Conservation (phyloP, 2,113 vertebrate species). For the Lathamus discolor region DNA sequence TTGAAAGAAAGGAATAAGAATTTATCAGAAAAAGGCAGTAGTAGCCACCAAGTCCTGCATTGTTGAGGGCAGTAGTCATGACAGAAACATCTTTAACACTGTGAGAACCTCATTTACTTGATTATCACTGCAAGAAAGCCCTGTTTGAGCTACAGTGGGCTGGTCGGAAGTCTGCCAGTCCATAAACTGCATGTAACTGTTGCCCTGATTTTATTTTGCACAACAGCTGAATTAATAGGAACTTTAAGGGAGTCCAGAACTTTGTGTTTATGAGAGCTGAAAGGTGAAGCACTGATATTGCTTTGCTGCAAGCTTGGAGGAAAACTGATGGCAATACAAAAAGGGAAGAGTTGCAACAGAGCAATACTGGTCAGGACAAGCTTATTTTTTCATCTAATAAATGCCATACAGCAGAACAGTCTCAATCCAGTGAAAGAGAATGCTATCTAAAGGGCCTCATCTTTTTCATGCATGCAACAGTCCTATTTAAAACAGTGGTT, state of each 20-base stretch:
- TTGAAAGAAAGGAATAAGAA: conserved; percentile 25
- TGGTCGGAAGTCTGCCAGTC: neutral
- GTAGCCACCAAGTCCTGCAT: neutral
- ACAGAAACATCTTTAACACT: neutral
- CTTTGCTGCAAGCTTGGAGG: neutral
- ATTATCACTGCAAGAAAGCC: neutral
- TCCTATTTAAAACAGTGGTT: neutral
- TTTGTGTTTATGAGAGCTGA: neutral
- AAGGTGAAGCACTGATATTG: neutral
- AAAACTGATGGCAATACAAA: neutral
- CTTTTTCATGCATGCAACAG: neutral
- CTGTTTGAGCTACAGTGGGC: neutral
- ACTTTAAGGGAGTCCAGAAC: neutral
- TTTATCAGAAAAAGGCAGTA: neutral
- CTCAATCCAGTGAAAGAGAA: neutral
- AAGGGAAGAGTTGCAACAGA: neutral
- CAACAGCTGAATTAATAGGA: neutral
- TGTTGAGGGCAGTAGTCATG: neutral
- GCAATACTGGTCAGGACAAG: neutral
- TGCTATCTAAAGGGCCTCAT: neutral
- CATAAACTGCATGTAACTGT: neutral
- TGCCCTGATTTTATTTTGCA: neutral
- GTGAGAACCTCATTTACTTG: neutral
- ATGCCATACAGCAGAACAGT: neutral
- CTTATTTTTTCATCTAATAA: neutral